Evolutionary conservation across 1,140 invertebrate species (phyloP), one percentile per base, ranked within the genome.

Genomic region (Paracyclopina nana): DNA sequence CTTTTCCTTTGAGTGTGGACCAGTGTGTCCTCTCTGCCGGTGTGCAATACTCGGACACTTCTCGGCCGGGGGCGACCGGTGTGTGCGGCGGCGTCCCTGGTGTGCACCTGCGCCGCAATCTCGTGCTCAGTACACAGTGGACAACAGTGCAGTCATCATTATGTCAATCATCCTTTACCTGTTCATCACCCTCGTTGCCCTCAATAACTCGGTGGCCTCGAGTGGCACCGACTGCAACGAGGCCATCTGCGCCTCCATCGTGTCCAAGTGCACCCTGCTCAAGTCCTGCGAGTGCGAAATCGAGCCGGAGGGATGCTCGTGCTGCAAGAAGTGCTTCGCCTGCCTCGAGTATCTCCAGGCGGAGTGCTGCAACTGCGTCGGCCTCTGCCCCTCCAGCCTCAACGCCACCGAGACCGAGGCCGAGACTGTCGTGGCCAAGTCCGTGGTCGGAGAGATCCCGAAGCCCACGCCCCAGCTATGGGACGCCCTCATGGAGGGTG

Each of bases 361-460:
- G 55, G 85, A 94, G 63, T 94, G 90, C 65, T 95, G 90, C 61
- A 87, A 83, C 38, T 95, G 88, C 72, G 82, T 94, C 57, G 84
- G 88, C 60, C 75, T 92, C 61, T 94, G 87, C 65, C 83, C 84
- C 0, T n/a, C n/a, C n/a, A n/a, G n/a, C n/a, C n/a, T n/a, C n/a
- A n/a, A n/a, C n/a, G n/a, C n/a, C n/a, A n/a, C n/a, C n/a, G 82
- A 83, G 61, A 75, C 77, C 22, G 83, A 48, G 6, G 30, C 25
- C 8, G 27, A 24, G 12, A 5, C 20, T 16, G 34, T 20, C 20
- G n/a, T 16, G 34, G n/a, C 14, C 3, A 20, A 20, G 4, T 16
- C n/a, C 34, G 20, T n/a, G 5, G 34, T 38, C 4, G 14, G 4
- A n/a, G 34, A 38, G 5, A 16, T 38, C 20, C n/a, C 14, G 9